These are phyloP conservation scores for Ifrita kowaldi DNA, from an alignment of 2,113 vertebrate genomes.

Conservation along the genomic window DNA sequence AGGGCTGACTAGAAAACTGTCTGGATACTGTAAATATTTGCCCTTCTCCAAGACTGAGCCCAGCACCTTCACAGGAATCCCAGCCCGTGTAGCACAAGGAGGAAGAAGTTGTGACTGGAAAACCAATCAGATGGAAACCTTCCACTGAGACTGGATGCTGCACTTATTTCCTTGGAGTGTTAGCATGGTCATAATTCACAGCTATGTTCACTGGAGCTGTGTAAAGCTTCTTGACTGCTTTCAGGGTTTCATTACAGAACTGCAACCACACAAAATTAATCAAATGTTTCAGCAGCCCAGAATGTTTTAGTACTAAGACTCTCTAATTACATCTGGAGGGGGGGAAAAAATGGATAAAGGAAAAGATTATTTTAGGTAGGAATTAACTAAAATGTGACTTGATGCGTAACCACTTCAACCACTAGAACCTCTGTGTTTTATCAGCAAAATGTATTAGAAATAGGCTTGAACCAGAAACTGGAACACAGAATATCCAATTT, in stretches of 20 bases:
- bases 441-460: neutral
- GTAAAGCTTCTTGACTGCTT: neutral
- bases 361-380: neutral
- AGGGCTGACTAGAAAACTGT: neutral
- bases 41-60: neutral
- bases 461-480: neutral
- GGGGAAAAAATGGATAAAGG: neutral
- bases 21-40: slow-evolving; percentile 15
- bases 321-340: neutral
- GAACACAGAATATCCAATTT: neutral
- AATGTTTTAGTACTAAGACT: neutral
- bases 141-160: neutral
- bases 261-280: neutral
- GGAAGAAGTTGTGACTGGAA: slow-evolving; percentile 3
- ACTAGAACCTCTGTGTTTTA: neutral
- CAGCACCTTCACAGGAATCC: neutral
- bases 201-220: neutral
- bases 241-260: neutral
- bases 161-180: slow-evolving; percentile 19
- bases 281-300: neutral
- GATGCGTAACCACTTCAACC: neutral
- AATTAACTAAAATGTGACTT: neutral
- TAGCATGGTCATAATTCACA: slow-evolving; percentile 28
- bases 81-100: neutral
- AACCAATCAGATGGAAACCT: neutral